Conservation (phyloP, 2,888 invertebrate species). For the Orchesella flavescens region DNA sequence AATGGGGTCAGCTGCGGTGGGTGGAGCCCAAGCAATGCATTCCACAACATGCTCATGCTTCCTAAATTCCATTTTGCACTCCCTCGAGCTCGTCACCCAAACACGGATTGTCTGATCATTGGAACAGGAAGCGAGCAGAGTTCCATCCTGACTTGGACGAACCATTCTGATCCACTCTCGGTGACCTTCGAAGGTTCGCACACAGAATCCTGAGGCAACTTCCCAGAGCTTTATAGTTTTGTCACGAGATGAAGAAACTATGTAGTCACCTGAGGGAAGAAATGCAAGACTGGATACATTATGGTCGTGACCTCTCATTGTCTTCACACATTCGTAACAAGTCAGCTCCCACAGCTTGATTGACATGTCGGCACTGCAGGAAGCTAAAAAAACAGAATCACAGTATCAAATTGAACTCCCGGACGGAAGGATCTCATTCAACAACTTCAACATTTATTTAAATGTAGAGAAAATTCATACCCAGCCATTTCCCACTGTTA, state of each 20-base stretch:
- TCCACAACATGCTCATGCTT: conserved; percentile 99
- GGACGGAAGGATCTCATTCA: no score
- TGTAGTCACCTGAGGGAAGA: no score
- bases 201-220: conserved; percentile 95
- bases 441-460: conserved; percentile 12
- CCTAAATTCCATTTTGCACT: conserved; percentile 95
- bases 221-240: conserved; percentile 99
- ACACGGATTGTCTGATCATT: no score
- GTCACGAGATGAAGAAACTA: no score
- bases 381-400: no score
- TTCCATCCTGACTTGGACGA: no score
- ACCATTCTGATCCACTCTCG: conserved; percentile 99
- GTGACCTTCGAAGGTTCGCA: conserved; percentile 98
- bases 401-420: no score
- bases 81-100: conserved; percentile 95
- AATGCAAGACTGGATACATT: no score
- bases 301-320: no score
- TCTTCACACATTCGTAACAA: conserved; percentile 96
- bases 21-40: conserved; percentile 98
- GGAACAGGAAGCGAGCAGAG: no score
- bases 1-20: no score
- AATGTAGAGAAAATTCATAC: no score
- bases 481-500: conserved; percentile 93
- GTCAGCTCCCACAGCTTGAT: conserved; percentile 99
- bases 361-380: conserved; percentile 99